Percentiles rank a stretch among this genome's conserved stretches.
Conservation (phyloP, 2,888 invertebrate genomes). For the Tetheella fluctuosa region DNA sequence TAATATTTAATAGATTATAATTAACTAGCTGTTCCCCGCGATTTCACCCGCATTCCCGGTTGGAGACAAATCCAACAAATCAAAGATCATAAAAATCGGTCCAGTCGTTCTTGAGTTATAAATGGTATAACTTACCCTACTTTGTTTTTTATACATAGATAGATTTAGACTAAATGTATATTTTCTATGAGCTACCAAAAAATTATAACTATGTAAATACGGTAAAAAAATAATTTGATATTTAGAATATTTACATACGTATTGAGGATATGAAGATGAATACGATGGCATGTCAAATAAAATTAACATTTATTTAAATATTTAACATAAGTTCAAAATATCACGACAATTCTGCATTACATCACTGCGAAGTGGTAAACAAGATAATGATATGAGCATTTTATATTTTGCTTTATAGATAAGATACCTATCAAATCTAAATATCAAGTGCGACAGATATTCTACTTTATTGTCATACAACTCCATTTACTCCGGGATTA, state of each 20-base stretch:
- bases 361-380: constrained; percentile 14
- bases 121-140: too few species aligned
- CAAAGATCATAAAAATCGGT: too few species aligned
- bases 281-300: constrained; percentile 7
- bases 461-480: constrained; percentile 10
- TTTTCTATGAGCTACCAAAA: too few species aligned
- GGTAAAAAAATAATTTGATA: neutral
- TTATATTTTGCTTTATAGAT: neutral
- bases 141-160: too few species aligned
- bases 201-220: too few species aligned
- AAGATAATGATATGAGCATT: neutral
- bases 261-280: neutral
- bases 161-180: too few species aligned
- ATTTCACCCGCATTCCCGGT: too few species aligned
- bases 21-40: too few species aligned
- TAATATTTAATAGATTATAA: too few species aligned
- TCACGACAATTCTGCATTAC: constrained; percentile 16
- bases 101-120: too few species aligned
- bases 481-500: neutral
- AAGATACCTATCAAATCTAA: neutral
- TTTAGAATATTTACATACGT: neutral
- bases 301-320: constrained; percentile 17
- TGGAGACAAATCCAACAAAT: too few species aligned
- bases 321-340: constrained; percentile 18
- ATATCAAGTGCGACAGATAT: neutral